Conservation (phyloP, 1,140 invertebrate genomes). For the Andricus grossulariae region DNA sequence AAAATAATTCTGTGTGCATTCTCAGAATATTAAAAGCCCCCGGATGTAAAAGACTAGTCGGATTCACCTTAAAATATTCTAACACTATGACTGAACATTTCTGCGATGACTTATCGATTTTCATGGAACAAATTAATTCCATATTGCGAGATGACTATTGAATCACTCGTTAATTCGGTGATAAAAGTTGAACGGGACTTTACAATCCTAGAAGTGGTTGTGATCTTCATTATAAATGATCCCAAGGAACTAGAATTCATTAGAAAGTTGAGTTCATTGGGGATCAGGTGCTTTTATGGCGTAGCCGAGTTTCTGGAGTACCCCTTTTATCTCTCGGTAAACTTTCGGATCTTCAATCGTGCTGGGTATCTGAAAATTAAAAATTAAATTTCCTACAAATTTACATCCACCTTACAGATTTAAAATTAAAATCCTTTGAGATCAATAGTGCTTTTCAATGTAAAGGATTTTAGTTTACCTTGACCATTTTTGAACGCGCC, state of each 20-base stretch:
- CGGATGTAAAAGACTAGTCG: too few species aligned
- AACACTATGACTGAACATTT: too few species aligned
- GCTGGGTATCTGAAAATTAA: conserved; percentile 81
- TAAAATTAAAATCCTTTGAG: background rate
- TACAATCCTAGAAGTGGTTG: too few species aligned
- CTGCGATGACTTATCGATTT: too few species aligned
- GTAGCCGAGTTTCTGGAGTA: conserved; percentile 85
- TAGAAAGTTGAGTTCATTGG: conserved; percentile 56
- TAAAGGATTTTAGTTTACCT: conserved; percentile 73
- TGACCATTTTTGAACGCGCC: conserved; percentile 85
- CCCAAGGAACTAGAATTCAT: background rate
- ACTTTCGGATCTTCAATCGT: conserved; percentile 93
- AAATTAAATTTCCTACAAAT: conserved; percentile 17
- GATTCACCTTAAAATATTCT: too few species aligned
- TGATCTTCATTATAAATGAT: background rate
- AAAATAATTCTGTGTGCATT: too few species aligned
- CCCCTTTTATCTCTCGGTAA: conserved; percentile 85
- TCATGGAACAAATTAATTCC: too few species aligned
- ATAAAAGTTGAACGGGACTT: too few species aligned
- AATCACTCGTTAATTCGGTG: too few species aligned
- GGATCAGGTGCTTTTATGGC: conserved; percentile 84
- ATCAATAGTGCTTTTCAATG: background rate
- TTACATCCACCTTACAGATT: conserved; percentile 15
- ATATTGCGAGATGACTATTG: too few species aligned
- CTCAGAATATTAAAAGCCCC: too few species aligned